Conservation (phyloP, 2,797 vertebrate genomes). For the Menidia menidia region DNA sequence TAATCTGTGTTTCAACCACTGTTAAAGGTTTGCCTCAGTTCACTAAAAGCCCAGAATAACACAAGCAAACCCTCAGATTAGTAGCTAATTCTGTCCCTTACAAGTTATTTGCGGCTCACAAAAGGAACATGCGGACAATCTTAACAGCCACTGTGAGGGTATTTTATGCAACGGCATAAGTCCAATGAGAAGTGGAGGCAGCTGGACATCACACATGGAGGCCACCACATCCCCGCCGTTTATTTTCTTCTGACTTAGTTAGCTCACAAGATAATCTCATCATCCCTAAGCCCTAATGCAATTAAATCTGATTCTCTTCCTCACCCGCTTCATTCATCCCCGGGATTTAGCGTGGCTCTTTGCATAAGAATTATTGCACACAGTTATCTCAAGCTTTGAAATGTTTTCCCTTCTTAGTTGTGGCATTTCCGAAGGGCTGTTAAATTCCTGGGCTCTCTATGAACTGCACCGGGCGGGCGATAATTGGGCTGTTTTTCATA, state of each 20-base stretch:
- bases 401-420: constrained; percentile 39
- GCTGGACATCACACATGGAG: constrained; percentile 35
- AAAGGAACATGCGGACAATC: constrained; percentile 13
- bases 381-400: constrained; percentile 53
- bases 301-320: constrained; percentile 71
- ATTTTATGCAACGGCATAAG: constrained; percentile 35
- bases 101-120: constrained; percentile 36
- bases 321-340: constrained; percentile 66
- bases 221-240: constrained; percentile 39
- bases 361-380: constrained; percentile 69
- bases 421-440: constrained; percentile 40
- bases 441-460: constrained; percentile 9
- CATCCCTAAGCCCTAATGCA: constrained; percentile 73
- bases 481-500: constrained; percentile 11
- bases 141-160: constrained; percentile 13
- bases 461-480: constrained; percentile 9
- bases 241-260: constrained; percentile 55
- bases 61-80: constrained; percentile 69
- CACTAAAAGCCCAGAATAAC: constrained; percentile 64
- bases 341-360: constrained; percentile 54
- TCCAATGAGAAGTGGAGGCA: constrained; percentile 25
- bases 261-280: constrained; percentile 73
- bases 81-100: constrained; percentile 57
- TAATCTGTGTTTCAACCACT: constrained; percentile 63
- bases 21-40: constrained; percentile 44